Percentiles rank a stretch among this genome's conserved stretches.
phyloP scores from a whole-genome alignment of 1,140 invertebrate genomes.

The Zophobas morio region DNA sequence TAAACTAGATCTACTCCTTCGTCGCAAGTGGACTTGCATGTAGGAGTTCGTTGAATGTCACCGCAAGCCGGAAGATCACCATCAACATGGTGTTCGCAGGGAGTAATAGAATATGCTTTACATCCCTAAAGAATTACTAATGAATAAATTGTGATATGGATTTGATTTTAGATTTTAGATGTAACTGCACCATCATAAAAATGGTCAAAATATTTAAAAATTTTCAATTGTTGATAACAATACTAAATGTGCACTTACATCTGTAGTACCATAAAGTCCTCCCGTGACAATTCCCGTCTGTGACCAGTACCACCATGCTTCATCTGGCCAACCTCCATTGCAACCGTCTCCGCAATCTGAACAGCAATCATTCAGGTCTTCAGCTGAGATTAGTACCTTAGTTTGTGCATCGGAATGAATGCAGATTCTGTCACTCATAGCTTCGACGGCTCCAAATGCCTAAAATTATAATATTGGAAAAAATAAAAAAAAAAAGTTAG shows the following conservation, averaged over 20 bases:
- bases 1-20: conserved; percentile 71
- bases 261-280: conserved; percentile 71
- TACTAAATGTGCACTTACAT: conserved; percentile 40
- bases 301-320: conserved; percentile 75
- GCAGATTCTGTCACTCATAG: too few species aligned
- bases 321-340: conserved; percentile 69
- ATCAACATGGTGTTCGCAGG: conserved; percentile 77
- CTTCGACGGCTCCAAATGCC: too few species aligned
- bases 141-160: background rate
- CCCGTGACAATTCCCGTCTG: conserved; percentile 74
- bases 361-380: too few species aligned
- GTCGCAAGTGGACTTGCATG: conserved; percentile 73
- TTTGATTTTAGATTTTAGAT: background rate
- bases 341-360: background rate
- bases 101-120: conserved; percentile 73
- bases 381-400: too few species aligned
- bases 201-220: too few species aligned
- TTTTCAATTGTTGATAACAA: too few species aligned
- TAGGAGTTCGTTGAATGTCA: conserved; percentile 69
- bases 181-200: too few species aligned
- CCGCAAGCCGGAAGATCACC: conserved; percentile 53
- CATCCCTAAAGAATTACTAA: conserved; percentile 49
- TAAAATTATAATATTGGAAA: too few species aligned
- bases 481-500: too few species aligned
- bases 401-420: too few species aligned